Evolutionary conservation across 64 coral and sea anemone species (phyloP).

Genomic region (Pocillopora verrucosa): DNA sequence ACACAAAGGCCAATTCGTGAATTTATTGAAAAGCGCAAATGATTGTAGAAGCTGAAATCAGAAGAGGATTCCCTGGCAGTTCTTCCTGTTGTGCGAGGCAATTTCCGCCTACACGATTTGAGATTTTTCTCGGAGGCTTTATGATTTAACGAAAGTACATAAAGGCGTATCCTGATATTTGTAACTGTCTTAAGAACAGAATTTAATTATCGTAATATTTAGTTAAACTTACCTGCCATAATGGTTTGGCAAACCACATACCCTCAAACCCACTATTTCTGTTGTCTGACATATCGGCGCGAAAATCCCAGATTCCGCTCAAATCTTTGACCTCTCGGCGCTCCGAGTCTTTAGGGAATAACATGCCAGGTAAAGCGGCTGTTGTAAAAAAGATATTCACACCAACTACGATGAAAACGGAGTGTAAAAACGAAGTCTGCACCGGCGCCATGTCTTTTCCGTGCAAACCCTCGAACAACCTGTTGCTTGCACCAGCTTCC

Average conservation of each 20-base stretch:
- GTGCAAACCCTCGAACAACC: background rate
- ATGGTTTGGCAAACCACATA: constrained; percentile 68
- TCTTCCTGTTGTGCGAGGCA: background rate
- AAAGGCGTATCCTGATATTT: too few relatives aligned
- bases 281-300: constrained; percentile 63
- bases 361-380: constrained; percentile 64
- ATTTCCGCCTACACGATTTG: background rate
- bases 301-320: constrained; percentile 88
- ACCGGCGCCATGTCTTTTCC: background rate
- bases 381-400: background rate
- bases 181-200: too few relatives aligned
- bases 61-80: background rate
- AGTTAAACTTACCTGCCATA: constrained; percentile 63
- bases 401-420: background rate
- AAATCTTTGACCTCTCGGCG: constrained; percentile 86
- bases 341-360: constrained; percentile 84
- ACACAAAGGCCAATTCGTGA: background rate
- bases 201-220: background rate
- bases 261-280: constrained; percentile 71
- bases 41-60: background rate
- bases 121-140: too few relatives aligned
- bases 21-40: background rate
- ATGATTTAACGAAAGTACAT: too few relatives aligned
- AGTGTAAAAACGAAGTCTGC: background rate
- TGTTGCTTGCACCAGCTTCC: background rate